Evolutionary conservation across 2,888 invertebrate genomes (phyloP), one percentile per base, ranked within the genome.

Genomic region (Pimpla rufipes): DNA sequence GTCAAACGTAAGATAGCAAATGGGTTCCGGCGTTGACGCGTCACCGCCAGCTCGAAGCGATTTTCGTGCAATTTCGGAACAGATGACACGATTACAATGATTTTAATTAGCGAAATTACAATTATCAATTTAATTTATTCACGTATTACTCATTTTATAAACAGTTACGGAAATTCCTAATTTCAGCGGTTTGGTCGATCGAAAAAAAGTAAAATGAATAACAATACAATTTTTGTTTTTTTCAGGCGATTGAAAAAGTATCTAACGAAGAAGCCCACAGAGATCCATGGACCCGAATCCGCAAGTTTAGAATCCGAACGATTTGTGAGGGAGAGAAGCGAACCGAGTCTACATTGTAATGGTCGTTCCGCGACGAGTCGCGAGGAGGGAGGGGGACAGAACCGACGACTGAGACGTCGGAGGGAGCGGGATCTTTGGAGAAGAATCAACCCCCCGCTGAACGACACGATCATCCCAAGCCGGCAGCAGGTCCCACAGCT

Each of bases 401-500:
- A 79, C 52, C 71, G 79, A 79, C 45, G 55, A 71, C 64, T 50
- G 70, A 52, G 70, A 52, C 59, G 59, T 59, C 18, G 70, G 66
- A 57, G 59, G 29, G 50, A 50, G 64, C 64, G 23, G 52, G 50
- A 57, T 59, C 50, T 35, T 66, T 52, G 35, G 64, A 66, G 71
- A 79, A 71, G 71, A 71, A 71, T 73, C 29, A 66, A 71, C 79
- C 79, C 79, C 79, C 79, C 71, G 71, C 29, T n/a, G 79, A 45
- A 55, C 45, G 52, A 79, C 71, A 71, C 79, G 70, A 70, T 78
- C 64, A 78, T 71, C 70, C 59, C 37, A 52, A 29, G 29, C 29
- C 45, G 45, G 59, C n/a, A 35, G 55, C 64, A 71, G 71, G 70
- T 52, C 52, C 62, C 55, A 55, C 71, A 79, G 71, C 71, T 79